Conservation (phyloP, 2,113 vertebrate species). For the Accipiter cooperii region DNA sequence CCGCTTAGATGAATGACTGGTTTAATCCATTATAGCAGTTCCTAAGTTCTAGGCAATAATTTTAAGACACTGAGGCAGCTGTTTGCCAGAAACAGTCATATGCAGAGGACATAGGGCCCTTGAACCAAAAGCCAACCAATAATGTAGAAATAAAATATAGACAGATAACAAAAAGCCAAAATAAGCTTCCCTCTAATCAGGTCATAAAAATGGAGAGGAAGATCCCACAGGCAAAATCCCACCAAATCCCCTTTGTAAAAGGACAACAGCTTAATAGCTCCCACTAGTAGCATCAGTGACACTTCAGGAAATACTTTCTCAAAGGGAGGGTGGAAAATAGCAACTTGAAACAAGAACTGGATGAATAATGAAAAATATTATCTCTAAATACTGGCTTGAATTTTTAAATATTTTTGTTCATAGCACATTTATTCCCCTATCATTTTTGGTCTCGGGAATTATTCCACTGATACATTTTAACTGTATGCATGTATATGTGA, state of each 20-base stretch:
- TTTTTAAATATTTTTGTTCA: neutral
- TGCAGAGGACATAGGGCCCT: neutral
- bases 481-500: neutral
- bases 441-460: neutral
- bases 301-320: neutral
- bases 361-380: neutral
- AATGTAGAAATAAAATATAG: neutral
- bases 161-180: neutral
- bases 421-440: neutral
- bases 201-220: neutral
- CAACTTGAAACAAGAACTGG: neutral
- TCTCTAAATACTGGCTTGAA: neutral
- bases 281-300: neutral
- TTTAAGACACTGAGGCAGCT: neutral
- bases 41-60: neutral
- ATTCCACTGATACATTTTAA: neutral
- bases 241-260: neutral
- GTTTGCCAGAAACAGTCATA: neutral
- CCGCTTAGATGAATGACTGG: neutral
- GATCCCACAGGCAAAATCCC: neutral
- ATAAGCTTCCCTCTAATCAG: neutral
- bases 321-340: neutral
- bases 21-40: neutral
- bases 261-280: neutral
- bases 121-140: neutral